Conservation (phyloP, 1,140 invertebrate genomes). For the Lanistes nyassanus region DNA sequence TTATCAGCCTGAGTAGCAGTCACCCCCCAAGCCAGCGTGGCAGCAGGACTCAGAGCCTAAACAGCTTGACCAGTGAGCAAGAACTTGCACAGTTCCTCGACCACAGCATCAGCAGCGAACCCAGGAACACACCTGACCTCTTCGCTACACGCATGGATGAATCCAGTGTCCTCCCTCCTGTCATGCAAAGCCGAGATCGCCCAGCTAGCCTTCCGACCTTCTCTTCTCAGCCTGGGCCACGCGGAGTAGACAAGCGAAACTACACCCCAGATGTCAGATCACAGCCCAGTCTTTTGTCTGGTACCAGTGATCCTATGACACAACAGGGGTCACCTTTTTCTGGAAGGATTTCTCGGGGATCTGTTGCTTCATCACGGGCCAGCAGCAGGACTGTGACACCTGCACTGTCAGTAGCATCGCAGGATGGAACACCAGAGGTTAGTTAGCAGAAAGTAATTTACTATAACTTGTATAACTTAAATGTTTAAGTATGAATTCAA, state of each 20-base stretch:
- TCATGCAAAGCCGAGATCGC: conserved; percentile 27
- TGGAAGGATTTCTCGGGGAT: conserved; percentile 11
- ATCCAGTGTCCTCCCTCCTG: conserved; percentile 9
- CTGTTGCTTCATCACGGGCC: conserved; percentile 31
- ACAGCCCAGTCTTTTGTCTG: background rate
- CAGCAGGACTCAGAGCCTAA: conserved; percentile 33
- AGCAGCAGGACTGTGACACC: conserved; percentile 47
- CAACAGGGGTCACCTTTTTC: conserved; percentile 5
- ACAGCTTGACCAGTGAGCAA: conserved; percentile 53
- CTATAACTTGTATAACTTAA: no score
- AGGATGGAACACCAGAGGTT: no score
- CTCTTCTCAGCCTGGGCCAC: conserved; percentile 12
- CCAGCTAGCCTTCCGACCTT: conserved; percentile 44
- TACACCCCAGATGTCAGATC: conserved; percentile 16
- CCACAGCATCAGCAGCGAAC: conserved; percentile 17
- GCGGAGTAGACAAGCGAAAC: conserved; percentile 11
- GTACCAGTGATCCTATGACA: background rate
- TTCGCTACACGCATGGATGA: conserved; percentile 11
- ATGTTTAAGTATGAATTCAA: no score
- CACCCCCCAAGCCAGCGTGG: conserved; percentile 19
- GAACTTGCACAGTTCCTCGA: conserved; percentile 53
- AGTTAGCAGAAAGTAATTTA: no score
- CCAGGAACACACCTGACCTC: background rate
- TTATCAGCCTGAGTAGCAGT: conserved; percentile 21
- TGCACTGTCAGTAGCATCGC: background rate